Conservation (phyloP, 64 coral and sea anemone species). For the Catalaphyllia jardinei region DNA sequence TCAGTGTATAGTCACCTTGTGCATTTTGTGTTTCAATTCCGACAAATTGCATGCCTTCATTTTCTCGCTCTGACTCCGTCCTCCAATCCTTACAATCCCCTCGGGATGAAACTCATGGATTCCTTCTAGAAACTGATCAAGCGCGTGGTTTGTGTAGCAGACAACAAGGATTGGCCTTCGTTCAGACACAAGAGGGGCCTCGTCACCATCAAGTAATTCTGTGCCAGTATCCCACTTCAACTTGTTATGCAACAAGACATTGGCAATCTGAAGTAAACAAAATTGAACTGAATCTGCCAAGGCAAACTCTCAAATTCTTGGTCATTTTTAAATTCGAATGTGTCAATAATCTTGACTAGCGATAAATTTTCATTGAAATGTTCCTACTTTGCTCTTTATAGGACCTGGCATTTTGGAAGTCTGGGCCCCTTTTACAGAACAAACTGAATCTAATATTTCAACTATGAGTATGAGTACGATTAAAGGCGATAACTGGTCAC, state of each 20-base stretch:
- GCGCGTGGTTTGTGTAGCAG: constrained; percentile 88
- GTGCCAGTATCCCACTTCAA: constrained; percentile 72
- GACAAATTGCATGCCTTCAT: constrained; percentile 57
- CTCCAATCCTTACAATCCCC: constrained; percentile 73
- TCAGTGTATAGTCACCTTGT: constrained; percentile 30
- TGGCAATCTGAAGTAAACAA: constrained; percentile 59
- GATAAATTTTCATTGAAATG: too few species aligned
- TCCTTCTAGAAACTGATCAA: constrained; percentile 87
- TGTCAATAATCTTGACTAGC: too few species aligned
- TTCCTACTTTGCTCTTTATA: too few species aligned
- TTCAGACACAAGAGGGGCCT: not conserved
- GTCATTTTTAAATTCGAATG: too few species aligned
- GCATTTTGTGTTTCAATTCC: constrained; percentile 58
- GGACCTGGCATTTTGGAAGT: too few species aligned
- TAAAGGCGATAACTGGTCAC: too few species aligned
- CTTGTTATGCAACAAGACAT: constrained; percentile 86
- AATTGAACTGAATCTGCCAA: too few species aligned
- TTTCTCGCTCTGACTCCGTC: constrained; percentile 65
- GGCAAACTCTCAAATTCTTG: too few species aligned
- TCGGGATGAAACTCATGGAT: constrained; percentile 67
- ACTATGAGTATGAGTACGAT: too few species aligned
- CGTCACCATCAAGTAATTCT: constrained; percentile 20
- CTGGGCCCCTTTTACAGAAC: too few species aligned
- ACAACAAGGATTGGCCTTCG: constrained; percentile 78
- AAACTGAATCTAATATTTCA: too few species aligned